Base-by-base conservation (phyloP, 2,113 vertebrate species). In the Rafetus swinhoei region DNA sequence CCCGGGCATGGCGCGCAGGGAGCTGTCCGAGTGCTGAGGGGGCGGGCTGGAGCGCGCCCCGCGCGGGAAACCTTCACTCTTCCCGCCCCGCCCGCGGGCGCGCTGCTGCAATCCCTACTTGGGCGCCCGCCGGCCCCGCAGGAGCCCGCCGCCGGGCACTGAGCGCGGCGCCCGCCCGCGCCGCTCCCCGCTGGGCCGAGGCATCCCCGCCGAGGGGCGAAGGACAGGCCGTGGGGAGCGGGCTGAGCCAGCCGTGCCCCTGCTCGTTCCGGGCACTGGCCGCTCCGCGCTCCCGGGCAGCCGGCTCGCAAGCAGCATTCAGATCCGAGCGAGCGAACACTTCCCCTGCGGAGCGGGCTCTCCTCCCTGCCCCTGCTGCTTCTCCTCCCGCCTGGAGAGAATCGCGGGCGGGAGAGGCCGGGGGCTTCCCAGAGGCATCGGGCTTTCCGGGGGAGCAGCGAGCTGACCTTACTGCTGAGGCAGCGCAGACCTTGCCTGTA, bases 371-470 rank as follows among this genome's bases (percentile, higher is more conserved):
- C 89, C 87, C 45, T 50, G 86, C 96, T 79, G 94, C 96, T 96
- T 95, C 96, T 97, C 96, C 96, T 89, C 76, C 85, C 89, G 82
- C 79, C 88, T 93, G 92, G 92, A 96, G 95, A 92, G 79, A 82
- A 94, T 83, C 87, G 92, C 81, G n/a, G 76, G 54, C n/a, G n/a
- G 55, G 84, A 90, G 69, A 54, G 79, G 87, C 13, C 50, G 84
- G n/a, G 16, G 60, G 16, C 2, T 72, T 90, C 69, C 85, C 81
- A 32, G 32, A 86, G 24, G 77, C 83, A 32, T 55, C 83, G 25
- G n/a, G 45, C 77, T 8, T 50, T 12, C 85, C 24, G 56, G 59
- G 86, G 69, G 55, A 90, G 54, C 19, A 79, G 50, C 82, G 85
- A 24, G 69, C 87, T 95, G 92, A 94, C 95, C 94, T 95, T 82